A percentile compares a stretch with the other conserved stretches of the same genome.
These are phyloP conservation scores for Psettodes erumei DNA, from an alignment of 2,113 vertebrate genomes.

Conservation along the genomic window DNA sequence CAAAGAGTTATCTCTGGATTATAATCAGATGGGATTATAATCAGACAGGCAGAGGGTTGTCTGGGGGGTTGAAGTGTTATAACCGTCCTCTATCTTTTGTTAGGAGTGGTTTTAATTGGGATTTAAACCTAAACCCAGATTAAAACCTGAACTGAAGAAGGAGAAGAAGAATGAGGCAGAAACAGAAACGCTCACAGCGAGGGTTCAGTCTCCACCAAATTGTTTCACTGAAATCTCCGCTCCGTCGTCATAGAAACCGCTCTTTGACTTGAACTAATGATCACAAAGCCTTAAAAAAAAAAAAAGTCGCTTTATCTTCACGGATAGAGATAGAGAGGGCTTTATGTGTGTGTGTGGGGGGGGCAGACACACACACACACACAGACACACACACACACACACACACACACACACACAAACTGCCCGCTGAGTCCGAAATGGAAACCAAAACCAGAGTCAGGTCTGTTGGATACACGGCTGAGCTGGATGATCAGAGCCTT, in stretches of 20 bases:
- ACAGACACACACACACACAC: not conserved
- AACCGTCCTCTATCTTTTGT: no score
- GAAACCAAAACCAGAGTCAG: slow-evolving; percentile 33
- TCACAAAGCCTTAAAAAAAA: slow-evolving; percentile 25
- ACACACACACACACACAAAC: not conserved
- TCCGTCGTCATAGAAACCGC: slow-evolving; percentile 67
- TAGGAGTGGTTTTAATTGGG: not conserved
- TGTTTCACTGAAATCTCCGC: not conserved
- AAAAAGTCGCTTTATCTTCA: slow-evolving; percentile 25
- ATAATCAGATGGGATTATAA: no score
- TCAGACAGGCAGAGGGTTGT: no score
- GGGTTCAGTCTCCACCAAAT: not conserved
- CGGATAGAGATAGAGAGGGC: not conserved
- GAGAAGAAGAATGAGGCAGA: not conserved
- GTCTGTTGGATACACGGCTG: slow-evolving; percentile 14
- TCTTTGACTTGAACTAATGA: slow-evolving; percentile 18
- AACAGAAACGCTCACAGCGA: not conserved
- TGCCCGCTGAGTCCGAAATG: slow-evolving; percentile 56
- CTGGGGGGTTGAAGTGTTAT: no score
- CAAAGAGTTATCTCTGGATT: no score
- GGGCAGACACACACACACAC: not conserved
- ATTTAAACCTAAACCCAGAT: not conserved
- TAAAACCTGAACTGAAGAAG: not conserved
- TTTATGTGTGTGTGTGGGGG: no score
- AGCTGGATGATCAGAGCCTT: slow-evolving; percentile 20